A percentile compares a stretch with the other conserved stretches of the same genome.
Conservation (phyloP, 1,140 invertebrate genomes). For the Aphis gossypii region DNA sequence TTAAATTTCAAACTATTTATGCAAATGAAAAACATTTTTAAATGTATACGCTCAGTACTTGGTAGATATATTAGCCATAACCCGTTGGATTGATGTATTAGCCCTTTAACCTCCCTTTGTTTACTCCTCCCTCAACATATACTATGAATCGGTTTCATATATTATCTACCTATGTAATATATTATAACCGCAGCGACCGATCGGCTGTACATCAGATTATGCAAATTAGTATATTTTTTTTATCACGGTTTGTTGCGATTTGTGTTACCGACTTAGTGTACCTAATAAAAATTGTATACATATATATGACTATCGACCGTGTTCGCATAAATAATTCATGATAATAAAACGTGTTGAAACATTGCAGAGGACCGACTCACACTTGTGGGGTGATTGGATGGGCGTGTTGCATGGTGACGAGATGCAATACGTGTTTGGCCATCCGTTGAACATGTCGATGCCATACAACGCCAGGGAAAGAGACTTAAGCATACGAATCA, state of each 20-base stretch:
- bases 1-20: not conserved
- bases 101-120: not conserved
- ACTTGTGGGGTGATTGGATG: constrained; percentile 96
- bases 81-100: too few species aligned
- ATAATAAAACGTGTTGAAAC: not conserved
- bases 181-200: not conserved
- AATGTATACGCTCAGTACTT: too few species aligned
- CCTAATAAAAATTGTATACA: not conserved
- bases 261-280: not conserved
- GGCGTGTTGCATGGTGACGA: constrained; percentile 97
- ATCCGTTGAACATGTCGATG: constrained; percentile 84
- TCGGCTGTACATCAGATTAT: not conserved
- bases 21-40: too few species aligned
- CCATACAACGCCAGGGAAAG: constrained; percentile 83
- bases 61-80: too few species aligned
- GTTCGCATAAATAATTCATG: not conserved
- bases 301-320: not conserved
- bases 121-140: not conserved
- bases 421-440: constrained; percentile 95
- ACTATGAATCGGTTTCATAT: not conserved
- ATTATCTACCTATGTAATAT: not conserved
- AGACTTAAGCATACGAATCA: constrained; percentile 83
- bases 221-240: not conserved
- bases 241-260: not conserved
- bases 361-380: constrained; percentile 85